Conservation (phyloP, 2,797 vertebrate genomes). For the Clarias pachynema region DNA sequence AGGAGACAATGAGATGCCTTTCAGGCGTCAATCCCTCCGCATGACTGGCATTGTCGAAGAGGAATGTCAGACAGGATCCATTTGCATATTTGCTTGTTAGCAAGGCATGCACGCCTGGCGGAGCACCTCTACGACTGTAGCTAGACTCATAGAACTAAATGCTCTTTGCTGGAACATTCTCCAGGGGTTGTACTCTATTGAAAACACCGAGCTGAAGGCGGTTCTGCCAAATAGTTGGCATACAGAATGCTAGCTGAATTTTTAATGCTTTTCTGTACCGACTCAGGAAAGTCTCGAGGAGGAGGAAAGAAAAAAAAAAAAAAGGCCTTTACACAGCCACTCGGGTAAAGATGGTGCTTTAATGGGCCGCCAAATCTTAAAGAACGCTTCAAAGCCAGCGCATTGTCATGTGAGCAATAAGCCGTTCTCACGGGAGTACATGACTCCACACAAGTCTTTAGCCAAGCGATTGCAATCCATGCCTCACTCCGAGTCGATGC, state of each 20-base stretch:
- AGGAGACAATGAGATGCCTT: slow-evolving; percentile 47
- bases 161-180: slow-evolving; percentile 28
- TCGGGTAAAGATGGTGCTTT: slow-evolving; percentile 37
- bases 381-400: slow-evolving; percentile 22
- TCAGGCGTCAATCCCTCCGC: slow-evolving; percentile 55
- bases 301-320: background rate
- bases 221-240: slow-evolving; percentile 30
- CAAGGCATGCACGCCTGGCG: slow-evolving; percentile 41
- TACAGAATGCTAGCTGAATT: slow-evolving; percentile 12
- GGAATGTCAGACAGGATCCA: slow-evolving; percentile 60
- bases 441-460: slow-evolving; percentile 75
- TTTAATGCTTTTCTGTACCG: slow-evolving; percentile 4
- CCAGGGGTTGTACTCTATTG: background rate
- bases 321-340: slow-evolving; percentile 2
- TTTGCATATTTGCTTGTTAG: slow-evolving; percentile 59
- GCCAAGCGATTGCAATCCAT: slow-evolving; percentile 72
- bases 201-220: slow-evolving; percentile 18
- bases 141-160: slow-evolving; percentile 47
- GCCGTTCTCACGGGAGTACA: slow-evolving; percentile 68
- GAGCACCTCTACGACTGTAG: slow-evolving; percentile 44
- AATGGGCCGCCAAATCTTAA: slow-evolving; percentile 33
- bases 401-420: slow-evolving; percentile 59
- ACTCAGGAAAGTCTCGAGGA: background rate
- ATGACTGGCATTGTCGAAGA: slow-evolving; percentile 54
- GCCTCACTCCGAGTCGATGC: slow-evolving; percentile 66